These are phyloP conservation scores for Drosophila lutescens DNA, from an alignment of 2,888 invertebrate genomes.

Conservation along the genomic window DNA sequence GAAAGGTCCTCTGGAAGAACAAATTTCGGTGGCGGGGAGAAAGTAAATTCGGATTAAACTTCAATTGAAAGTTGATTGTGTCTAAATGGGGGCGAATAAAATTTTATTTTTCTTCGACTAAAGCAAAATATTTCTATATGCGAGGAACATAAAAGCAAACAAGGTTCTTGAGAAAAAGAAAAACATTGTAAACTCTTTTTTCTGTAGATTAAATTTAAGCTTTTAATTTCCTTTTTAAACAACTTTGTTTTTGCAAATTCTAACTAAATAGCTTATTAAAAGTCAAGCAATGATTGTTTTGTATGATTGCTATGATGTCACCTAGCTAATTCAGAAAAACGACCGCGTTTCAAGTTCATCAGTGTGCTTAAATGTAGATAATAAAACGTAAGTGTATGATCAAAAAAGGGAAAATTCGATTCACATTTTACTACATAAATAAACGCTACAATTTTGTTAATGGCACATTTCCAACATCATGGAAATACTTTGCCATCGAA, in stretches of 20 bases:
- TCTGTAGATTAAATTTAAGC: background rate
- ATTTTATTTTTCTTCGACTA: slow-evolving; percentile 15
- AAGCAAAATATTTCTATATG: background rate
- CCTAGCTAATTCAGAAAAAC: background rate
- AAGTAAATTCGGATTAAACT: slow-evolving; percentile 30
- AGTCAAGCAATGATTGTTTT: background rate
- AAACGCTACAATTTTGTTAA: background rate
- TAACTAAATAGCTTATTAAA: background rate
- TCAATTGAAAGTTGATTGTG: slow-evolving; percentile 35
- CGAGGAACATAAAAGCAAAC: background rate
- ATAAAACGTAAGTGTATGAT: background rate
- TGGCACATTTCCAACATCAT: slow-evolving; percentile 1
- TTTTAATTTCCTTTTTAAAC: background rate
- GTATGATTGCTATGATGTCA: background rate
- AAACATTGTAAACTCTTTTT: background rate
- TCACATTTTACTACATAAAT: background rate
- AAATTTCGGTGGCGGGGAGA: background rate
- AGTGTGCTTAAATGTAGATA: background rate
- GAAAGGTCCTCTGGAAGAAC: slow-evolving; percentile 92
- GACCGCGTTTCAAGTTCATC: background rate
- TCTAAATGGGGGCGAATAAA: slow-evolving; percentile 29
- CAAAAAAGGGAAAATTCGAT: background rate
- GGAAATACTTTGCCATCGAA: background rate
- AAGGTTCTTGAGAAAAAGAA: background rate
- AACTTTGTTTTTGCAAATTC: background rate